Conservation (phyloP, 1,140 invertebrate genomes). For the Drosophila equinoxialis region DNA sequence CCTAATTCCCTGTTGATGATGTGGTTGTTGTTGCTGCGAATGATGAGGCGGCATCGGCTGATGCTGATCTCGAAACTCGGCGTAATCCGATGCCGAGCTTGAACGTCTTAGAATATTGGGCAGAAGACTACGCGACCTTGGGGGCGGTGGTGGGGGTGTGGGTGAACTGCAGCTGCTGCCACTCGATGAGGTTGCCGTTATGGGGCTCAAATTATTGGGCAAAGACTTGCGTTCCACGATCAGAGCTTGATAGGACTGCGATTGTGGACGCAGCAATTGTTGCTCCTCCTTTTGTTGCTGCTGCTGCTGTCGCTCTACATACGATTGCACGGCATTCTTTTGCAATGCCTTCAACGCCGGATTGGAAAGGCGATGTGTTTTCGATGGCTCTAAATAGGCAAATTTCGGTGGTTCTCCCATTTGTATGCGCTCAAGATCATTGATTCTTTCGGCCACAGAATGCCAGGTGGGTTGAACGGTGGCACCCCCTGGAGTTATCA, state of each 20-base stretch:
- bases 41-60: slow-evolving; percentile 9
- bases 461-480: slow-evolving; percentile 81
- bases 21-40: too few relatives aligned
- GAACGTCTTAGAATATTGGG: slow-evolving; percentile 85
- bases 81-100: slow-evolving; percentile 88
- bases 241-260: slow-evolving; percentile 51
- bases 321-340: slow-evolving; percentile 93
- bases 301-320: slow-evolving; percentile 90
- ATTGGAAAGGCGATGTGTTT: slow-evolving; percentile 89
- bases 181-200: slow-evolving; percentile 82
- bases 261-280: slow-evolving; percentile 64
- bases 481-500: slow-evolving; percentile 71
- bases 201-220: slow-evolving; percentile 70
- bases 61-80: slow-evolving; percentile 83
- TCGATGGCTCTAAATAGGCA: slow-evolving; percentile 90
- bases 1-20: slow-evolving; percentile 46
- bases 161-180: slow-evolving; percentile 62
- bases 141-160: slow-evolving; percentile 85
- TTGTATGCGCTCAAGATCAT: slow-evolving; percentile 86
- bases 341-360: slow-evolving; percentile 93
- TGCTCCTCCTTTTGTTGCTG: slow-evolving; percentile 71
- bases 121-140: slow-evolving; percentile 84
- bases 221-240: slow-evolving; percentile 67
- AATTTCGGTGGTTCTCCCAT: slow-evolving; percentile 84
- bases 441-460: slow-evolving; percentile 90